Percentiles rank a stretch among this genome's conserved stretches.
These are phyloP conservation scores for Drymonia ruficornis DNA, from an alignment of 2,888 invertebrate genomes.

Conservation along the genomic window DNA sequence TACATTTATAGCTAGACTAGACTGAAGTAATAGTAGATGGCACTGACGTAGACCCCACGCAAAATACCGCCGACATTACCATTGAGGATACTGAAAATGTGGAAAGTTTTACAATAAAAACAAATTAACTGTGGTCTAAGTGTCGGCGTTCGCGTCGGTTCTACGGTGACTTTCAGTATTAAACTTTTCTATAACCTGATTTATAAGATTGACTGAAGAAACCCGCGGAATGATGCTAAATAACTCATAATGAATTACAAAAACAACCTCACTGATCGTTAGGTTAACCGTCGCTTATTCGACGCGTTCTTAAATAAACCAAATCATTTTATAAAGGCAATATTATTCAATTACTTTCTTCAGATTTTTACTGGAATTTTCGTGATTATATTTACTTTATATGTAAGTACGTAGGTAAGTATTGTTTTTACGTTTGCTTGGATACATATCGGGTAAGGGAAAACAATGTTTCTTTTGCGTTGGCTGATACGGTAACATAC, in stretches of 20 bases:
- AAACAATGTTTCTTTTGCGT: no score
- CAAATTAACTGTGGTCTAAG: constrained; percentile 72
- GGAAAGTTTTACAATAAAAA: constrained; percentile 77
- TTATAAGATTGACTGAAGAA: constrained; percentile 53
- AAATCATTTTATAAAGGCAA: no score
- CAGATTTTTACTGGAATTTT: no score
- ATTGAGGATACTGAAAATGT: constrained; percentile 64
- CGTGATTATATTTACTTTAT: no score
- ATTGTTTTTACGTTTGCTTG: no score
- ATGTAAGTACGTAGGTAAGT: no score
- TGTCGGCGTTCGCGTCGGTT: constrained; percentile 58
- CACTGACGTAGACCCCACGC: constrained; percentile 36
- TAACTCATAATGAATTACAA: constrained; percentile 45
- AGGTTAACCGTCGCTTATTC: constrained; percentile 15
- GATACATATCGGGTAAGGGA: no score
- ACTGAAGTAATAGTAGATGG: constrained; percentile 17
- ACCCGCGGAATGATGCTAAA: constrained; percentile 43
- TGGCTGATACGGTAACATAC: no score
- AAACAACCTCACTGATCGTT: background rate
- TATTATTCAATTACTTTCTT: no score
- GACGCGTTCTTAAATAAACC: constrained; percentile 15
- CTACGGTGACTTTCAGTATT: constrained; percentile 56
- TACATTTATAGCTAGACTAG: constrained; percentile 2
- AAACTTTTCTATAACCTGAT: constrained; percentile 69
- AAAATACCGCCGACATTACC: constrained; percentile 48